phyloP scores from a whole-genome alignment of 1,140 invertebrate genomes.

The Drosophila melanogaster region Release_6_plus_ISO1_MT NT_033777.3:11492001-11492500 shows the following conservation, averaged over 20 bases:
- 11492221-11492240: conserved; percentile 5
- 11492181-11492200: conserved; percentile 53
- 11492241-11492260: background rate
- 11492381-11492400: conserved; percentile 2
- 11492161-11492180: conserved; percentile 36
- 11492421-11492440: conserved; percentile 12
- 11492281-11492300: conserved; percentile 1
- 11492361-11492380: conserved; percentile 39
- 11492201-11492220: conserved; percentile 46
- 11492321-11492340: conserved; percentile 24
- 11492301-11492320: conserved; percentile 37
- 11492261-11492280: background rate
- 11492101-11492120: conserved; percentile 53
- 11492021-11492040: conserved; percentile 8
- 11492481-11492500: conserved; percentile 57
- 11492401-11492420: background rate
- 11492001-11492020: conserved; percentile 75
- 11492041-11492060: conserved; percentile 54
- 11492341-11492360: conserved; percentile 38
- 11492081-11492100: conserved; percentile 10
- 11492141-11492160: conserved; percentile 51
- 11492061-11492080: conserved; percentile 24
- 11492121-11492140: conserved; percentile 69
- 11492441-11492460: background rate
- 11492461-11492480: background rate